Evolutionary conservation across 2,113 vertebrate species (phyloP).

Genomic region (Leptodactylus fuscus): DNA sequence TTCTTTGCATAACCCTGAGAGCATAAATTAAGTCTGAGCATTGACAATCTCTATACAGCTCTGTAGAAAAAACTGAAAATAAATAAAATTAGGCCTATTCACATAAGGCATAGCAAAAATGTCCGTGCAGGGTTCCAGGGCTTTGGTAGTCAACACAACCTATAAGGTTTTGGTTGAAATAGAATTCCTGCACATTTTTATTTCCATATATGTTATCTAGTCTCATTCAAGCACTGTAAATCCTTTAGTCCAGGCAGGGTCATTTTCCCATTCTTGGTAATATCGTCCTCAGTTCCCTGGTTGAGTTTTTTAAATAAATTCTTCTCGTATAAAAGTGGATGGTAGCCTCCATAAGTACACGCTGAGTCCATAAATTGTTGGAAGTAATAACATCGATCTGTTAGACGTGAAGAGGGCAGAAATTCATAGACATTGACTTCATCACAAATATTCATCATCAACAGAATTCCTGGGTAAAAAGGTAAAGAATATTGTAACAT

Average conservation of each 20-base stretch:
- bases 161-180: background rate
- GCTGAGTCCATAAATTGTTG: conserved; percentile 73
- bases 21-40: background rate
- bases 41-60: too few species aligned
- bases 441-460: conserved; percentile 81
- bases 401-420: conserved; percentile 78
- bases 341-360: conserved; percentile 81
- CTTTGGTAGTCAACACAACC: background rate
- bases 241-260: conserved; percentile 74
- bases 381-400: conserved; percentile 78
- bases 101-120: background rate
- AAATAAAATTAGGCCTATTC: background rate
- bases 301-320: conserved; percentile 80
- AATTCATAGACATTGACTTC: conserved; percentile 79
- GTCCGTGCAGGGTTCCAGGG: background rate
- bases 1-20: background rate
- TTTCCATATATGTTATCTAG: background rate
- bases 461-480: conserved; percentile 71
- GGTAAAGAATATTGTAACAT: background rate
- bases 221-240: conserved; percentile 62
- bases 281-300: conserved; percentile 72
- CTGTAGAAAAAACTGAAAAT: too few species aligned
- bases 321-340: conserved; percentile 81
- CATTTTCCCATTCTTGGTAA: conserved; percentile 72
- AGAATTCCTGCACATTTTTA: too few species aligned